These are phyloP conservation scores for Lymantria monacha DNA, from an alignment of 2,888 invertebrate species.

Conservation along the genomic window DNA sequence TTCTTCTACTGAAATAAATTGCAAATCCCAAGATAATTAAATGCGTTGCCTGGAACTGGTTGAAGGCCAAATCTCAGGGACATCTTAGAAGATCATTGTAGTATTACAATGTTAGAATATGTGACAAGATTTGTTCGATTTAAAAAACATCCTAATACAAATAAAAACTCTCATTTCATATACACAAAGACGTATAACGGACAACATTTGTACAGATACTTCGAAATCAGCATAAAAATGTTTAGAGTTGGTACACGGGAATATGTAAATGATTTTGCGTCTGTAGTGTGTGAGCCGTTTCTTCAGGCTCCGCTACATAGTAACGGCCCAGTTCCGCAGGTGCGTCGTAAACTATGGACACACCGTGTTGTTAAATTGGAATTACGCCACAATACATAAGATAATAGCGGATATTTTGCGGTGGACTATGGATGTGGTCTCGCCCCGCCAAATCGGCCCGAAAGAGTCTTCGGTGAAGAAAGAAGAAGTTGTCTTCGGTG, in stretches of 20 bases:
- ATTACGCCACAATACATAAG: conserved; percentile 7
- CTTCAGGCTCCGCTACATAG: conserved; percentile 25
- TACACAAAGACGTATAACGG: background rate
- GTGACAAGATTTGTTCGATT: no score
- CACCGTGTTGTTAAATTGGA: conserved; percentile 33
- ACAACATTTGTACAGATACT: background rate
- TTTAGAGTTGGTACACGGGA: background rate
- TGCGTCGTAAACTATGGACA: conserved; percentile 38
- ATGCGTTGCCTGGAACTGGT: no score
- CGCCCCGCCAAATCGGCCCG: no score
- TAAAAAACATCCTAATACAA: no score
- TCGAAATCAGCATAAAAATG: conserved; percentile 3
- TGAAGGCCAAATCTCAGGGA: no score
- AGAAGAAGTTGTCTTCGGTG: no score
- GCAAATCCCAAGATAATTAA: no score
- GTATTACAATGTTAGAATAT: no score
- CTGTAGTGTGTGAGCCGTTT: conserved; percentile 15
- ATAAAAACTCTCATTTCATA: background rate
- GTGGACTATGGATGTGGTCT: no score
- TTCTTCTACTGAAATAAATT: no score
- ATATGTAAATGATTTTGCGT: conserved; percentile 9
- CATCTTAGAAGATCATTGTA: no score
- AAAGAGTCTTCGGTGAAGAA: no score
- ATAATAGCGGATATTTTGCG: background rate
- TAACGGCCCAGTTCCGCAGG: conserved; percentile 50